phyloP scores from a whole-genome alignment of 1,140 invertebrate species.

The Eriosoma lanigerum region DNA sequence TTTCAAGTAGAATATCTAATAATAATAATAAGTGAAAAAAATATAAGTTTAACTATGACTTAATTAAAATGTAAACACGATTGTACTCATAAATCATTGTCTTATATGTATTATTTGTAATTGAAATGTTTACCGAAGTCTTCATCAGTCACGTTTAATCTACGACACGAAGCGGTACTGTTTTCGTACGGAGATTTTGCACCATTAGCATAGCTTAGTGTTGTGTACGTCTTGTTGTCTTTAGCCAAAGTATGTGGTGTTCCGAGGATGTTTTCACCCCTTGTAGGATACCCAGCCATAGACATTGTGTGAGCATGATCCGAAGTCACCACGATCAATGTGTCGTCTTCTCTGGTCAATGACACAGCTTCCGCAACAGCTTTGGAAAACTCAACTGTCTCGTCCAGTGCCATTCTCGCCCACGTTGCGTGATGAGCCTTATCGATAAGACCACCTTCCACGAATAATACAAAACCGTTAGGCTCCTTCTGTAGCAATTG shows the following conservation, averaged over 20 bases:
- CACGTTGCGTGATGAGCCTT: slow-evolving; percentile 69
- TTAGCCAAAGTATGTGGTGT: slow-evolving; percentile 58
- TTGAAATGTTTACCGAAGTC: slow-evolving; percentile 60
- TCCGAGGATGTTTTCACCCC: slow-evolving; percentile 68
- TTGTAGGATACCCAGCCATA: slow-evolving; percentile 67
- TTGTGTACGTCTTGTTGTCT: slow-evolving; percentile 71
- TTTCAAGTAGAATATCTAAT: not conserved
- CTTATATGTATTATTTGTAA: too few species aligned
- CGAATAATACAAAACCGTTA: slow-evolving; percentile 71
- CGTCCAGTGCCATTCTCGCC: slow-evolving; percentile 68
- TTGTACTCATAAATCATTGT: too few species aligned
- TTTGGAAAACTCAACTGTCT: slow-evolving; percentile 70
- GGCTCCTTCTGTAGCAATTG: slow-evolving; percentile 68
- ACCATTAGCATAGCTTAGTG: slow-evolving; percentile 74
- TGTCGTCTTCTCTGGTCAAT: slow-evolving; percentile 60
- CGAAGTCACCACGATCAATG: slow-evolving; percentile 67
- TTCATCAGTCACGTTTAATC: slow-evolving; percentile 51
- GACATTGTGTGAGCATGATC: slow-evolving; percentile 70
- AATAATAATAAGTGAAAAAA: too few species aligned
- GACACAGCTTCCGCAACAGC: slow-evolving; percentile 60
- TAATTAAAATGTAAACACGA: too few species aligned
- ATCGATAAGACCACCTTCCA: slow-evolving; percentile 68
- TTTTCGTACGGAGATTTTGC: slow-evolving; percentile 62
- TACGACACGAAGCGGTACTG: slow-evolving; percentile 54
- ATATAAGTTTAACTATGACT: too few species aligned